Conservation (phyloP, 1,140 invertebrate species). For the Hypsibius dujardini region DNA sequence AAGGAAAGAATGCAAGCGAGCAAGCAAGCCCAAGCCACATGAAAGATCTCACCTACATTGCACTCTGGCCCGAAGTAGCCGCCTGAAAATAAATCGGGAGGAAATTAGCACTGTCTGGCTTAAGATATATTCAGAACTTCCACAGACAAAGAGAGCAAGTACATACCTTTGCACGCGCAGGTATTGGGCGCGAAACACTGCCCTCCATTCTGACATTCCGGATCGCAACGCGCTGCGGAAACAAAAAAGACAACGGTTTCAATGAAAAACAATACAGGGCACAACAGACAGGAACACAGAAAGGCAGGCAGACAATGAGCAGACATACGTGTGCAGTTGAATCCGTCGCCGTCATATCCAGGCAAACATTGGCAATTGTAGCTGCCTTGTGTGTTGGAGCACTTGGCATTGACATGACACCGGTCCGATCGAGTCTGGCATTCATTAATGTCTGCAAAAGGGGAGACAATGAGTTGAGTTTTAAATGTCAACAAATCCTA, state of each 20-base stretch:
- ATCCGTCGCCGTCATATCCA: conserved; percentile 65
- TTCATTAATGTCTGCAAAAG: conserved; percentile 53
- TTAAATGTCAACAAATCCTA: conserved; percentile 15
- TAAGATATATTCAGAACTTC: too few species aligned
- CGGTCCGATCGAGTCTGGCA: conserved; percentile 44
- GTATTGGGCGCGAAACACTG: conserved; percentile 52
- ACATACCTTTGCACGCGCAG: conserved; percentile 60
- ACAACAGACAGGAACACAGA: too few species aligned
- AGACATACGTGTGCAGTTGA: conserved; percentile 59
- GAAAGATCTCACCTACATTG: conserved; percentile 40
- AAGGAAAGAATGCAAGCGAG: conserved; percentile 2
- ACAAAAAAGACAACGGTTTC: conserved; percentile 16
- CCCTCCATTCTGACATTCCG: conserved; percentile 64
- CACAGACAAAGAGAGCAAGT: too few species aligned
- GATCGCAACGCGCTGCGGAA: conserved; percentile 53
- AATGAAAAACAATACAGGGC: background rate
- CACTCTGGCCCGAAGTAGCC: conserved; percentile 62
- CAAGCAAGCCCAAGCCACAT: conserved; percentile 17
- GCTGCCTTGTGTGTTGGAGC: conserved; percentile 64
- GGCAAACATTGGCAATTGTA: conserved; percentile 60
- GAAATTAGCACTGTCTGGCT: too few species aligned
- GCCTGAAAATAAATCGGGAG: too few species aligned
- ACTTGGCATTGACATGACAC: conserved; percentile 58
- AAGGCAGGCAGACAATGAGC: conserved; percentile 23
- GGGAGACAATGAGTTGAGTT: background rate